These are phyloP conservation scores for Tetramorium parvispinum DNA, from an alignment of 1,140 invertebrate genomes.

Conservation along the genomic window DNA sequence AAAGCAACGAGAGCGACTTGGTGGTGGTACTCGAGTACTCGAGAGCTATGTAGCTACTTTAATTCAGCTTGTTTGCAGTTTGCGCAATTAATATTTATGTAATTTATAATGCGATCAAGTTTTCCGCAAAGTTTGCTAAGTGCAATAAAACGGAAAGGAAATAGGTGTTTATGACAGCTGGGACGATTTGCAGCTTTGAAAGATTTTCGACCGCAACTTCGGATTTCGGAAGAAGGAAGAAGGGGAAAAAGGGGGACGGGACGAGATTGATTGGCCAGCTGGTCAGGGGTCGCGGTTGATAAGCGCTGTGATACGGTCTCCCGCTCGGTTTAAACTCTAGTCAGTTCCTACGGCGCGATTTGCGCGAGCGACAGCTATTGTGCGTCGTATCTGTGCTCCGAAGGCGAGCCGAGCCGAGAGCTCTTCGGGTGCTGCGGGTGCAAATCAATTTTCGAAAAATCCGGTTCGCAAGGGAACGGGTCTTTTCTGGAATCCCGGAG, in stretches of 20 bases:
- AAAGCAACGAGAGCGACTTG: not conserved
- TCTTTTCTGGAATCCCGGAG: not conserved
- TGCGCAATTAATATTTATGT: too few relatives aligned
- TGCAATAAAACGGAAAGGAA: not conserved
- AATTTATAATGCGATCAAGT: too few relatives aligned
- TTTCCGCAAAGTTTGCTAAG: not conserved
- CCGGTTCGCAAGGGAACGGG: not conserved
- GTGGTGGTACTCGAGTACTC: too few relatives aligned
- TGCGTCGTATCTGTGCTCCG: not conserved
- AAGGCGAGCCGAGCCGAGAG: not conserved
- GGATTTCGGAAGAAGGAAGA: too few relatives aligned
- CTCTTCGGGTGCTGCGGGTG: too few relatives aligned
- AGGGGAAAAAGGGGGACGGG: not conserved
- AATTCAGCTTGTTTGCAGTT: too few relatives aligned
- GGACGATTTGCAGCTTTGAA: not conserved
- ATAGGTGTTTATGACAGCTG: not conserved
- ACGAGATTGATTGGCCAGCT: slow-evolving; percentile 21
- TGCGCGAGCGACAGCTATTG: slow-evolving; percentile 33
- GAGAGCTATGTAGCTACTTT: too few relatives aligned
- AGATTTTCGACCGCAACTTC: slow-evolving; percentile 8
- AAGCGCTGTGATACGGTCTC: slow-evolving; percentile 67
- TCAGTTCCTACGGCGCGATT: slow-evolving; percentile 69
- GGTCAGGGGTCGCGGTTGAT: slow-evolving; percentile 77
- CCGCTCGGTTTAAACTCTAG: slow-evolving; percentile 52
- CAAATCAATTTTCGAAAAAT: not conserved